Base-by-base conservation (phyloP, 2,888 invertebrate genomes). In the Mesorhabditis sp. region DNA sequence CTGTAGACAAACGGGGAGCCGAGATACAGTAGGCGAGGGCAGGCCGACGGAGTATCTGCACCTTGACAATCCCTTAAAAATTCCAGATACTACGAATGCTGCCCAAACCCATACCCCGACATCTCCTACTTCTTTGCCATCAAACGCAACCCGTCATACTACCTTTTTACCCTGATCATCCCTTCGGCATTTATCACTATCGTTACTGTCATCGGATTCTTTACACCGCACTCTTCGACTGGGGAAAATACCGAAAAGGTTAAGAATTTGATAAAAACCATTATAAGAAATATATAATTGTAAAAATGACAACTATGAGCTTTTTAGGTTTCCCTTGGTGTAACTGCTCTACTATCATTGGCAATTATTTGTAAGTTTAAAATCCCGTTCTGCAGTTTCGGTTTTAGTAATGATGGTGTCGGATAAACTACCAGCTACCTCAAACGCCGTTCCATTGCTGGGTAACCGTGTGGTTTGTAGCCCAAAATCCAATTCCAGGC, bases 221-320 rank as follows among this genome's bases (percentile, higher is more conserved):
- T 85, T 74, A 85, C 84, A 3, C 84, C 85, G 2, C 83, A 85
- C 67, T 82, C 82, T 0, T 80, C 82, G 5, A 83, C 83, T 3
- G 85, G 85, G 41, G 85, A 85, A 69, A 85, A 85, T 68, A 82
- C 82, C 5, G 85, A 85, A 69, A 85, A 85, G 74, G 83, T 80
- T 10, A 67, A 67, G 1, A 70, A 7, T 72, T 62, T 6, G 1
- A 50, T 28, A 42, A n/a, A 66, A 44, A 66, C 45, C 7, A 66
- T 42, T 41, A 28, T n/a, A 65, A 5, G 4, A 6, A 5, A 6
- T 43, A 42, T n/a, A 6, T 43, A 4, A 4, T 4, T 43, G 43
- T 43, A 43, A 42, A 65, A 65, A 42, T 5, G 41, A 42, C 10
- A 43, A 42, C n/a, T 65, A 42, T 65, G 15, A 15, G 3, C 3